Evolutionary conservation across 2,888 invertebrate genomes (phyloP), one percentile per base, ranked within the genome.

Genomic region (Macrophya annulata): DNA sequence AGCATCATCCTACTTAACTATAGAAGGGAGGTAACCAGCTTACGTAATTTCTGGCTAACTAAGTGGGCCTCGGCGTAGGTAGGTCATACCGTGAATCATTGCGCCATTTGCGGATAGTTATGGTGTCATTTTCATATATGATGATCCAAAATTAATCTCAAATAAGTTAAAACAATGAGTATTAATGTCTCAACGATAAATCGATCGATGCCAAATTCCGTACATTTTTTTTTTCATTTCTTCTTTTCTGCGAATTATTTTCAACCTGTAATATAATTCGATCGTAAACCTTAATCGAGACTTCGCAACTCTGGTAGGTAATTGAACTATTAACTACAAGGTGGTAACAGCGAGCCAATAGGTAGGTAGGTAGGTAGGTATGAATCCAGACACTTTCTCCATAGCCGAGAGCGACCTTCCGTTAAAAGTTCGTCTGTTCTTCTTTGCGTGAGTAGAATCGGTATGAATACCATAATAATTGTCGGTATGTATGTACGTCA

Each of bases 11-110:
- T 43, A 40, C 37, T 37, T 45, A 76, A 25, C 76, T 81, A 71
- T 65, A 68, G 68, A 83, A 83, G 83, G 83, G 83, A 83, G 83
- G 83, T 48, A 71, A 83, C 71, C 83, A 40, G 48, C n/a, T 83
- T 71, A 43, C 83, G 83, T 68, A 83, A 81, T 83, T 51, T 83
- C 31, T 40, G 68, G 83, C 71, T 48, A n/a, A 31, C 48, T 48
- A 51, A 83, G 65, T 48, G 12, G 48, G 65, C 37, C 83, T 48
- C 45, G 51, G 12, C 71, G 62, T 55, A 65, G 81, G 62, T 81
- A 81, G 81, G 81, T 65, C 81, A 81, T 21, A 65, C 62, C 12
- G 43, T 62, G 81, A 68, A 43, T 83, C 65, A 71, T 83, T 83
- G 68, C 83, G 48, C 31, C 17, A 83, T 68, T 68, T 48, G n/a